Conservation (phyloP, 2,797 vertebrate species). For the Carapus acus region DNA sequence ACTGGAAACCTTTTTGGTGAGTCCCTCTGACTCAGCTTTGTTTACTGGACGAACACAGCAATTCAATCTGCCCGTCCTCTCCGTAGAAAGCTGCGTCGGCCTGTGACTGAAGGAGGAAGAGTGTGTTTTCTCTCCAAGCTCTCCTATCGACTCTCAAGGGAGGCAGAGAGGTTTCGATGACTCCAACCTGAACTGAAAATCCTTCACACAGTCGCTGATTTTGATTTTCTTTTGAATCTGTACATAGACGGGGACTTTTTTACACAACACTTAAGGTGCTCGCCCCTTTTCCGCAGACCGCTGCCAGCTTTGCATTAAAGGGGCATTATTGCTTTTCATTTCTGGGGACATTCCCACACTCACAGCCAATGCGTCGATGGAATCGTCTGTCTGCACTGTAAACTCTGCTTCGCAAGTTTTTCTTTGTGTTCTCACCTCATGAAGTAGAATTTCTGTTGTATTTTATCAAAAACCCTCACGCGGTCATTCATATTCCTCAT, state of each 20-base stretch:
- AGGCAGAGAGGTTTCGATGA: not conserved
- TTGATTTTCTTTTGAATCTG: slow-evolving; percentile 2
- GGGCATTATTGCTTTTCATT: not conserved
- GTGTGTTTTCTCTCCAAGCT: slow-evolving; percentile 8
- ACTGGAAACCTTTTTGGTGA: slow-evolving; percentile 5
- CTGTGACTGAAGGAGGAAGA: slow-evolving; percentile 18
- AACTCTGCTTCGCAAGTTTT: no score
- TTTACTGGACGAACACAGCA: no score
- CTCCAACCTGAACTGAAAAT: slow-evolving; percentile 28
- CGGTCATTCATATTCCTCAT: no score
- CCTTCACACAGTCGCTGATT: slow-evolving; percentile 2
- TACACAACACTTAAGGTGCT: slow-evolving; percentile 1
- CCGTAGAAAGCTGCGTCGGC: slow-evolving; percentile 46
- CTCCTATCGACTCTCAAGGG: not conserved
- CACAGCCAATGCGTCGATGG: no score
- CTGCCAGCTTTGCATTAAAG: slow-evolving; percentile 21
- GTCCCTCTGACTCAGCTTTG: no score
- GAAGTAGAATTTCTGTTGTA: no score
- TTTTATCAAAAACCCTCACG: no score
- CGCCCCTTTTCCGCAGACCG: not conserved
- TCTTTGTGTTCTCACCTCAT: no score
- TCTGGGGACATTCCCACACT: no score
- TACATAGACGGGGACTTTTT: slow-evolving; percentile 3
- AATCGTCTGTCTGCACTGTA: no score
- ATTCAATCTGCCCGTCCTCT: no score